phyloP scores from a whole-genome alignment of 2,888 invertebrate species.

The Hoplodrina ambigua region DNA sequence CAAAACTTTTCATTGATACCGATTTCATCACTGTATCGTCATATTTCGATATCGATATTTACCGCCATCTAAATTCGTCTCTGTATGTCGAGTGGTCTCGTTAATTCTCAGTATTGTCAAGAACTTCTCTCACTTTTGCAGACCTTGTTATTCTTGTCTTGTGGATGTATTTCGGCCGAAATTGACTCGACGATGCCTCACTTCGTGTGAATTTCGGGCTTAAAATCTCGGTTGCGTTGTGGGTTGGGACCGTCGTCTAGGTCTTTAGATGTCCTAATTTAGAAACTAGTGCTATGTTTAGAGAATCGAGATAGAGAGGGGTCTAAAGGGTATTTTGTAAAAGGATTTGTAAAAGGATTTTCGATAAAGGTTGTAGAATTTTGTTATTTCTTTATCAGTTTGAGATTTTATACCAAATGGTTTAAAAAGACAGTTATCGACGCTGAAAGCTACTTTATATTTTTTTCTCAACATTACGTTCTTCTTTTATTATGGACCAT shows the following conservation, averaged over 20 bases:
- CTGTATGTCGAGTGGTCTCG: conserved; percentile 55
- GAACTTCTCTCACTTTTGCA: conserved; percentile 69
- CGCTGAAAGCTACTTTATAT: too few species aligned
- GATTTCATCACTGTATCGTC: too few species aligned
- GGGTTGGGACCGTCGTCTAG: conserved; percentile 37
- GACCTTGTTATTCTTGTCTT: conserved; percentile 71
- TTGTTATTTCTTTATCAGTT: not conserved
- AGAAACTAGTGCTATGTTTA: conserved; percentile 9
- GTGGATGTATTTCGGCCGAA: conserved; percentile 57
- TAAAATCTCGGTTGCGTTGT: conserved; percentile 51
- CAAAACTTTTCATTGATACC: too few species aligned
- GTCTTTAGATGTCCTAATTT: conserved; percentile 34
- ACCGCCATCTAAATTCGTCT: conserved; percentile 48
- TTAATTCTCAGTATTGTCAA: conserved; percentile 69
- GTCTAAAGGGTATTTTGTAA: not conserved
- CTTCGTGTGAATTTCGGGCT: conserved; percentile 54
- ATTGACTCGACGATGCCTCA: conserved; percentile 59
- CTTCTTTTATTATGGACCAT: too few species aligned
- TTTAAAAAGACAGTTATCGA: too few species aligned
- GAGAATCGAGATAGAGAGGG: not conserved
- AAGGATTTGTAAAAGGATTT: not conserved
- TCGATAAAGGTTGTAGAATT: not conserved
- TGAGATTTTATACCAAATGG: too few species aligned
- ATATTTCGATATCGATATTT: not conserved
- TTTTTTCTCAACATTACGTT: too few species aligned